These are phyloP conservation scores for Sesia bembeciformis DNA, from an alignment of 2,888 invertebrate genomes.

Conservation along the genomic window DNA sequence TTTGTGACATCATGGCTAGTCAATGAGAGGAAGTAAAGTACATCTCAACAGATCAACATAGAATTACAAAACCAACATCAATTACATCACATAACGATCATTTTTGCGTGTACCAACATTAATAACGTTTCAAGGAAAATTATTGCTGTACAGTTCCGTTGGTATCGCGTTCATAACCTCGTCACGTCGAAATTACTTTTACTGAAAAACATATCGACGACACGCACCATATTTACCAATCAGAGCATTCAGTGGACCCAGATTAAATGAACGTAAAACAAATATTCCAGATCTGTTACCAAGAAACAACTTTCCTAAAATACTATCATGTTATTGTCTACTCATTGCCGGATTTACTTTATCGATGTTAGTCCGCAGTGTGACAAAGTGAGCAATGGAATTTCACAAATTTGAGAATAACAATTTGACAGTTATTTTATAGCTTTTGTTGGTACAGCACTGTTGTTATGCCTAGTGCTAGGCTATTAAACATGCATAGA, in stretches of 20 bases:
- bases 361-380: not conserved
- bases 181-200: constrained; percentile 3
- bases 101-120: too few relatives aligned
- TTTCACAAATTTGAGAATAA: too few relatives aligned
- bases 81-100: too few relatives aligned
- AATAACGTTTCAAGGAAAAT: too few relatives aligned
- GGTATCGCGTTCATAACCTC: not conserved
- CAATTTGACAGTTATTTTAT: too few relatives aligned
- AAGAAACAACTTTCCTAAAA: constrained; percentile 1
- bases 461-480: constrained; percentile 20
- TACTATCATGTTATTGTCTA: not conserved
- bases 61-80: too few relatives aligned
- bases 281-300: constrained; percentile 20
- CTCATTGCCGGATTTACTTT: not conserved
- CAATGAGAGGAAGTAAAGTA: too few relatives aligned
- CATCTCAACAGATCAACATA: too few relatives aligned
- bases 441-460: not conserved
- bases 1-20: too few relatives aligned
- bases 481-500: constrained; percentile 38
- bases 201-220: constrained; percentile 26
- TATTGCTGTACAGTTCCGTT: too few relatives aligned
- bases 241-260: constrained; percentile 43
- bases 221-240: constrained; percentile 46
- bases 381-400: too few relatives aligned
- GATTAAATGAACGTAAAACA: constrained; percentile 50